These are phyloP conservation scores for Spinus olivaceus DNA, from an alignment of 2,797 vertebrate species.

Conservation along the genomic window DNA sequence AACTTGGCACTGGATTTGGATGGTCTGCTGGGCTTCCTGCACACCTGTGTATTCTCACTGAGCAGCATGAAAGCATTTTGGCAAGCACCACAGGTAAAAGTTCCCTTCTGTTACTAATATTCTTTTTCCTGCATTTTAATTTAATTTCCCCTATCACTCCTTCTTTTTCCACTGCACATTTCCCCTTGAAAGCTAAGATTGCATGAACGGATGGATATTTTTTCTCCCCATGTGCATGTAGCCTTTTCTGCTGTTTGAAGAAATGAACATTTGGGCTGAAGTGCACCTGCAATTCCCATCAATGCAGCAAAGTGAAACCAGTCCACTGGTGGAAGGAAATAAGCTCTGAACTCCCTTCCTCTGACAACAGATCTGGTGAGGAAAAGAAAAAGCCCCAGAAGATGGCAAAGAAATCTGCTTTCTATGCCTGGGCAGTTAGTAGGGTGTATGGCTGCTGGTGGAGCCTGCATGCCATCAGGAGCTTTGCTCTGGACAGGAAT, in stretches of 20 bases:
- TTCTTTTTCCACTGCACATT: conserved; percentile 17
- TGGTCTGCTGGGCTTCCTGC: conserved; percentile 37
- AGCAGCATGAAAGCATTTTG: conserved; percentile 23
- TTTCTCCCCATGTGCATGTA: background rate
- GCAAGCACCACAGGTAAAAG: conserved; percentile 22
- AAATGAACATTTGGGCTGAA: background rate
- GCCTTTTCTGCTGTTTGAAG: background rate
- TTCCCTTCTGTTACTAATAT: conserved; percentile 27
- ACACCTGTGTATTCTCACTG: background rate
- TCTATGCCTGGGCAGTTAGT: background rate
- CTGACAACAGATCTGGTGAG: background rate
- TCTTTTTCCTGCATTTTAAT: conserved; percentile 45
- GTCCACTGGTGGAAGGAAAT: background rate
- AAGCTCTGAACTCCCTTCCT: background rate
- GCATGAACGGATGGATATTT: background rate
- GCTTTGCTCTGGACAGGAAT: background rate
- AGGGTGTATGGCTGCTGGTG: background rate
- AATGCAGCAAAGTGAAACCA: background rate
- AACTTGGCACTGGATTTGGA: fast-evolving
- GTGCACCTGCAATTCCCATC: conserved; percentile 45
- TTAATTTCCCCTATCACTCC: conserved; percentile 51
- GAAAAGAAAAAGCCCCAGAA: background rate
- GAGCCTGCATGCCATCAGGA: background rate
- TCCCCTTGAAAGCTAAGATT: conserved; percentile 46
- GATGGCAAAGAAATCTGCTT: background rate